Base-by-base conservation (phyloP, 1,140 invertebrate genomes). In the Brachionus paranguensis region DNA sequence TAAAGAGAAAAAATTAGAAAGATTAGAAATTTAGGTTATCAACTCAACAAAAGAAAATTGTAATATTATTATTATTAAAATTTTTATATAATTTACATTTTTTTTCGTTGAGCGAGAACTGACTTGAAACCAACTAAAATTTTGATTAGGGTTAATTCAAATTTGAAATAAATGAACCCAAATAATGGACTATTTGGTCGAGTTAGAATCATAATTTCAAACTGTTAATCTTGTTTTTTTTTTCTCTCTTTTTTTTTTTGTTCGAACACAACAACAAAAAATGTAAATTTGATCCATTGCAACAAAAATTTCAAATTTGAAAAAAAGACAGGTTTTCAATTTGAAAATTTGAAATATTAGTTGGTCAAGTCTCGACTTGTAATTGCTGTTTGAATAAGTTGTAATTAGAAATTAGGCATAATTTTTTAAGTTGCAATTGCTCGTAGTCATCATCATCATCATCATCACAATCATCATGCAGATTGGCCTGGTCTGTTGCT, bases 11-110 rank as follows among this genome's bases (percentile, higher is more conserved):
- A 64, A 64, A 64, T 17, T 2, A 65, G n/a, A 41, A 45, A 72
- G 68, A 72, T 72, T 72, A 72, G 68, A 43, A 72, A 72, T 72
- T 72, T 72, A 72, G 68, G 68, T 72, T 72, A 72, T 72, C 68
- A 72, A 72, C 33, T 41, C 33, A 37, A 72, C 68, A 72, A 72
- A 41, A 72, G 37, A 72, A 72, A 41, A 72, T 72, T 72, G 68
- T 72, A 72, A 72, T 72, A 72, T 72, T 72, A 72, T 72, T 72
- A 72, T 72, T 41, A 72, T 72, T 72, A 41, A 41, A 37, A 20
- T 72, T 72, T 68, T 72, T 72, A 72, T 72, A 72, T 72, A 72
- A 72, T 72, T 72, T 72, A 72, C 68, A 72, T 72, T 72, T 72
- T 41, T 43, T 11, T 72, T 72, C 45, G 17, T 43, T 14, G 43